Base-by-base conservation (phyloP, 2,113 vertebrate genomes). In the Dermatemys mawii region DNA sequence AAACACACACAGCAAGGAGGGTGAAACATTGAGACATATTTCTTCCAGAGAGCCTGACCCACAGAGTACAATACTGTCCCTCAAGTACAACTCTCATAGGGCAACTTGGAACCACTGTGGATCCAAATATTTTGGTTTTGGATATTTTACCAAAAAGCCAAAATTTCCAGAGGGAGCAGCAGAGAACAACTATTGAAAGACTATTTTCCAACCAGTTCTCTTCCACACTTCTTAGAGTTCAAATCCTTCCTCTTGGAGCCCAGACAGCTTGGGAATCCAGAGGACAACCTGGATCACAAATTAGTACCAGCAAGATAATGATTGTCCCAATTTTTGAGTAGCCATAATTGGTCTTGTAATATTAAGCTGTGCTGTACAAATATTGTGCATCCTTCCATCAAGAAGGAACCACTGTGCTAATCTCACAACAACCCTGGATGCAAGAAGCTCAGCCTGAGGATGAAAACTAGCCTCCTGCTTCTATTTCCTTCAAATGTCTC, bases 401-500 rank as follows among this genome's bases (percentile, higher is more conserved):
- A 92, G 48, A 83, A 92, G 35, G 63, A 81, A 88, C 51, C 85
- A 73, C 29, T 94, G 83, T 49, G 89, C 83, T 90, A 63, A 86
- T 75, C 78, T 84, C 54, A 70, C 32, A 81, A 86, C 90, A 94
- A 79, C 80, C 55, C 53, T 55, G 41, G 35, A 84, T 84, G 48
- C 2, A 24, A 54, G 38, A 85, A 93, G 85, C 57, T 90, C 91
- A 94, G 84, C 81, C 75, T 0, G 0, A 90, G 60, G 93, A 91
- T 90, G 82, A 60, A 89, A 97, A 91, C 35, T 5, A 92, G 90
- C 38, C 44, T 92, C 84, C 88, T 91, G 90, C 11, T 96, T 83
- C 48, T 90, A 32, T 17, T 70, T 70, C 63, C 63, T 70, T 60
- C 26, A 27, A 83, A 83, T 21, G 51, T 87, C 92, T 90, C 89